These are phyloP conservation scores for Tamias sibiricus DNA, from an alignment of 2,113 vertebrate genomes.

Conservation along the genomic window DNA sequence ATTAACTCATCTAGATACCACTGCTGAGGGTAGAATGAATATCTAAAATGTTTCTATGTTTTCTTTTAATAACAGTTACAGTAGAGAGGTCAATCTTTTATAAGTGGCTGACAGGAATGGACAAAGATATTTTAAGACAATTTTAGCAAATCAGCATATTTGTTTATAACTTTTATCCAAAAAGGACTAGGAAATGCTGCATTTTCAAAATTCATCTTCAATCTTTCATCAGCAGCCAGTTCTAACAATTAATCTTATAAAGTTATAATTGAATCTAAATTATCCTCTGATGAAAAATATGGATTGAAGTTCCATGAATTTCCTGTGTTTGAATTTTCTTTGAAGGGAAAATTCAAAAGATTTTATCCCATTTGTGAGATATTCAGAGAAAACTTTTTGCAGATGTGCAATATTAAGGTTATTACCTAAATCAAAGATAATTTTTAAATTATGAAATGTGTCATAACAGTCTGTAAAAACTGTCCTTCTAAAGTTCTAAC, in stretches of 20 bases:
- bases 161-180: slow-evolving; percentile 51
- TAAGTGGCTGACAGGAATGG: not conserved
- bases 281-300: slow-evolving; percentile 50
- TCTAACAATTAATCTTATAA: slow-evolving; percentile 61
- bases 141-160: slow-evolving; percentile 52
- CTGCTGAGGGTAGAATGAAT: not conserved
- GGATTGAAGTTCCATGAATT: slow-evolving; percentile 12
- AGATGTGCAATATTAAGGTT: not conserved
- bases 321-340: slow-evolving; percentile 50
- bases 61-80: slow-evolving; percentile 58
- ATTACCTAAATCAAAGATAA: slow-evolving; percentile 45
- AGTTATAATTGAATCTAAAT: slow-evolving; percentile 62
- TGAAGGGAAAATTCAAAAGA: slow-evolving; percentile 33
- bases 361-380: slow-evolving; percentile 37
- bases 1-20: slow-evolving; percentile 9
- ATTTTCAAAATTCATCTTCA: slow-evolving; percentile 54
- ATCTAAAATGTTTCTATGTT: slow-evolving; percentile 43
- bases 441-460: slow-evolving; percentile 37
- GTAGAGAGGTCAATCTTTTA: not conserved
- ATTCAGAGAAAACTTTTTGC: slow-evolving; percentile 57
- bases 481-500: slow-evolving; percentile 17
- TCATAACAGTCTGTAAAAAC: slow-evolving; percentile 19
- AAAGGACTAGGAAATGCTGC: not conserved
- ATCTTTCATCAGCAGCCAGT: slow-evolving; percentile 35
- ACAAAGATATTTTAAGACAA: slow-evolving; percentile 37